Conservation (phyloP, 1,140 invertebrate species). For the Papilio aristodemus region DNA sequence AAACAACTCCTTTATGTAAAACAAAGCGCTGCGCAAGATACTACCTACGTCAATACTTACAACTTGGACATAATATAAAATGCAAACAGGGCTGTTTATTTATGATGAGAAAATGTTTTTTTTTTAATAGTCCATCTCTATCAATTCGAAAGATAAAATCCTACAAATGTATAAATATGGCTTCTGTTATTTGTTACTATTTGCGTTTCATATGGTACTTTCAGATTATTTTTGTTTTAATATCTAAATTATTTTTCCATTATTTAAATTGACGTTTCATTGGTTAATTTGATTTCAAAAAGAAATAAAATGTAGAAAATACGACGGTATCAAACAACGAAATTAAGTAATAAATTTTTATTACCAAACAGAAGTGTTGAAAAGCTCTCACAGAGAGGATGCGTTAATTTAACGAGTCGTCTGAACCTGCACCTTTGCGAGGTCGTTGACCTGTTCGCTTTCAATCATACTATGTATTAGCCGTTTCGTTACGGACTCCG, state of each 20-base stretch:
- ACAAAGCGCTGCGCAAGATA: not conserved
- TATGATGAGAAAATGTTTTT: not conserved
- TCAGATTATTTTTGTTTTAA: no score
- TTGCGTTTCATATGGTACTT: no score
- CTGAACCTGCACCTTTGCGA: constrained; percentile 1
- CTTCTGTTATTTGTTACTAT: no score
- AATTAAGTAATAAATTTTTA: not conserved
- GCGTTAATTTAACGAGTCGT: not conserved
- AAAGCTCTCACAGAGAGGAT: not conserved
- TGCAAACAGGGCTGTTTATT: not conserved
- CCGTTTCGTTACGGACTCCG: not conserved
- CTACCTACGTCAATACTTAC: not conserved
- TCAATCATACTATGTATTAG: constrained; percentile 18
- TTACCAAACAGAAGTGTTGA: constrained; percentile 1
- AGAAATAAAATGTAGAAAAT: not conserved
- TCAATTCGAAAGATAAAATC: no score
- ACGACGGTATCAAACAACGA: not conserved
- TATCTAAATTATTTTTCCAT: no score
- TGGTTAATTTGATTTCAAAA: not conserved
- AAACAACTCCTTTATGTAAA: not conserved
- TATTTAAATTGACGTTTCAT: not conserved
- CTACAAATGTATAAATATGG: no score
- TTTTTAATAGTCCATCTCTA: no score
- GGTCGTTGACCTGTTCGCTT: not conserved
- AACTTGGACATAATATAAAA: not conserved